These are phyloP conservation scores for Sebastes fasciatus DNA, from an alignment of 2,113 vertebrate species.

Conservation along the genomic window DNA sequence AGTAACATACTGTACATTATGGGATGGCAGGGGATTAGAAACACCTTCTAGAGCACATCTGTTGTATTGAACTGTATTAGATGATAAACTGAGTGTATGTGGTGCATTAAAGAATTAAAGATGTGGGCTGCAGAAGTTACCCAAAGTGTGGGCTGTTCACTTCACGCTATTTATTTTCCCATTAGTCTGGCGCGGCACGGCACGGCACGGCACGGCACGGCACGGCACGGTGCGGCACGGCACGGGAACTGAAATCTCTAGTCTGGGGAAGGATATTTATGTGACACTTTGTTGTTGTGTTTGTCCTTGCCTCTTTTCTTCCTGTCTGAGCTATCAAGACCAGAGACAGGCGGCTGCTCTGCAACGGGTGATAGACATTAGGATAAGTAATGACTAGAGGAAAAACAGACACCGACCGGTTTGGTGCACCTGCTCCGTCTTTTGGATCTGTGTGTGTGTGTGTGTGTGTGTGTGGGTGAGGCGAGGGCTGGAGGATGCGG, in stretches of 20 bases:
- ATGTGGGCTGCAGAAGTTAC: neutral
- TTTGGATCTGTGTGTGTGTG: constrained; percentile 14
- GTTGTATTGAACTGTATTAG: neutral
- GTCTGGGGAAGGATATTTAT: constrained; percentile 10
- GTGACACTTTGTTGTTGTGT: constrained; percentile 29
- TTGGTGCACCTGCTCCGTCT: constrained; percentile 50
- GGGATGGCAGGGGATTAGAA: neutral
- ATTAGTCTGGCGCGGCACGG: constrained; percentile 19
- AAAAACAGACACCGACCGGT: constrained; percentile 29
- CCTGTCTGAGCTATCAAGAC: constrained; percentile 39
- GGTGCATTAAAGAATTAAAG: neutral
- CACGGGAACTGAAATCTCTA: neutral
- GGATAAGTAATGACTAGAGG: constrained; percentile 34
- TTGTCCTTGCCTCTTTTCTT: constrained; percentile 25
- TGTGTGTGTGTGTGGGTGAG: neutral
- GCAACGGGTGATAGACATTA: constrained; percentile 45
- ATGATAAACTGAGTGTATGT: neutral
- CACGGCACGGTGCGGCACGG: no score
- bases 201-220: no score
- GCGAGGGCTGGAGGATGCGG: constrained; percentile 20
- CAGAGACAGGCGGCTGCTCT: constrained; percentile 38
- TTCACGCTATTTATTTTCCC: constrained; percentile 29
- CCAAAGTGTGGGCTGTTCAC: constrained; percentile 1
- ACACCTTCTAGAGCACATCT: neutral
- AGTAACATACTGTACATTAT: neutral